Conservation (phyloP, 2,113 vertebrate genomes). For the Anser brachyrhynchus region DNA sequence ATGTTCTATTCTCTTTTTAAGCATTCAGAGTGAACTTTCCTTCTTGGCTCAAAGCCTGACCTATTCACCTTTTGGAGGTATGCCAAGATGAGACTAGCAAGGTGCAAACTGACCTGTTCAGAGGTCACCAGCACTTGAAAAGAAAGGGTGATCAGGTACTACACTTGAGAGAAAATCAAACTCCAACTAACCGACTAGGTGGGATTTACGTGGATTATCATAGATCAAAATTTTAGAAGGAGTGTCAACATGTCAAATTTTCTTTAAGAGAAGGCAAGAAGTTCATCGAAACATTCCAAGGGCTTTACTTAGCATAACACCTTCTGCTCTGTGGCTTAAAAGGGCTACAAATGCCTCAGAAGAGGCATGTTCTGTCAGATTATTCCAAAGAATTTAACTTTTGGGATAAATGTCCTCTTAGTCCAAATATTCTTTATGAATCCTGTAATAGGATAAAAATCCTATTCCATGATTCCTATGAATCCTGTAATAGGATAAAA, state of each 20-base stretch:
- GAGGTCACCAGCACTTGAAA: constrained; percentile 62
- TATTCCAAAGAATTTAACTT: constrained; percentile 56
- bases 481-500: constrained; percentile 18
- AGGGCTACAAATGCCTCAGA: constrained; percentile 37
- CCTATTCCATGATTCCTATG: too few species aligned
- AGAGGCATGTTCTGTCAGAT: constrained; percentile 50
- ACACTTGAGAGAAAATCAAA: constrained; percentile 52
- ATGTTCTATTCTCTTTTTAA: constrained; percentile 35
- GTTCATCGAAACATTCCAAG: constrained; percentile 64
- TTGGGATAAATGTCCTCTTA: constrained; percentile 1
- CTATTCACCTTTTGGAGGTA: constrained; percentile 51
- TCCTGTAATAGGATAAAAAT: constrained; percentile 4
- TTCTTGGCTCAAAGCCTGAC: constrained; percentile 60
- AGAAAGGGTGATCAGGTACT: constrained; percentile 50
- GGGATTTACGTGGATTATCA: constrained; percentile 70
- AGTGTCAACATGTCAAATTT: constrained; percentile 71
- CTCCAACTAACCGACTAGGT: constrained; percentile 49
- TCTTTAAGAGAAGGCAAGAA: constrained; percentile 58
- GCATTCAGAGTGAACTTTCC: constrained; percentile 47
- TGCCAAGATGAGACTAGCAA: constrained; percentile 64
- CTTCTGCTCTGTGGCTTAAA: constrained; percentile 55
- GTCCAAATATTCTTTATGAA: constrained; percentile 15
- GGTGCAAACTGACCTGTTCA: constrained; percentile 56
- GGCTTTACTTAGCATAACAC: constrained; percentile 71
- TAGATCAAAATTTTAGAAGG: constrained; percentile 67